Evolutionary conservation across 2,888 invertebrate genomes (phyloP).

Genomic region (Zaprionus obscuricornis): DNA sequence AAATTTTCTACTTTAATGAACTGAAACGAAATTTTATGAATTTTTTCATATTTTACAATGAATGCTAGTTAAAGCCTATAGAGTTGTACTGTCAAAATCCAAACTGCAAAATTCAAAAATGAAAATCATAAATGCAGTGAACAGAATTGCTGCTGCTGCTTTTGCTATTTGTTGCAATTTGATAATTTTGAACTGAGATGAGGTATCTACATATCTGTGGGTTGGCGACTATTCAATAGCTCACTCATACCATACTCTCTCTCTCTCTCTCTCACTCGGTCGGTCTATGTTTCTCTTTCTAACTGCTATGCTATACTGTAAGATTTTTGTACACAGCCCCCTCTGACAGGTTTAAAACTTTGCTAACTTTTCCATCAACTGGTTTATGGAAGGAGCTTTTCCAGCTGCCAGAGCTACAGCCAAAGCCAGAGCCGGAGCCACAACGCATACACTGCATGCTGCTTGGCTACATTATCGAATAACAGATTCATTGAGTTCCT

Average conservation of each 20-base stretch:
- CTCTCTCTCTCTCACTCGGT: not conserved
- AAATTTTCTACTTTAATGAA: too few relatives aligned
- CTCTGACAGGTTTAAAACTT: slow-evolving; percentile 66
- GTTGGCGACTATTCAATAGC: slow-evolving; percentile 35
- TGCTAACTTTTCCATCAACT: slow-evolving; percentile 56
- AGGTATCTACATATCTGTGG: too few relatives aligned
- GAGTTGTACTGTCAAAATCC: too few relatives aligned
- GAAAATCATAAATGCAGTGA: too few relatives aligned
- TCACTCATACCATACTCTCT: not conserved
- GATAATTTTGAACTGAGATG: too few relatives aligned
- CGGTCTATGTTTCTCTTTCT: too few relatives aligned
- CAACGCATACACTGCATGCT: slow-evolving; percentile 1
- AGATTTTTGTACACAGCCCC: slow-evolving; percentile 33
- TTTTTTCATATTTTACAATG: too few relatives aligned
- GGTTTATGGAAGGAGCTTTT: slow-evolving; percentile 19
- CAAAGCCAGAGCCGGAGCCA: too few relatives aligned
- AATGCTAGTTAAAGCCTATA: too few relatives aligned
- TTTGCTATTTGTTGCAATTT: slow-evolving; percentile 43
- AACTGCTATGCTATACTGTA: too few relatives aligned
- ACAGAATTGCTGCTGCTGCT: slow-evolving; percentile 15
- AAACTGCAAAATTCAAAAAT: too few relatives aligned
- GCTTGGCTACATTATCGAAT: slow-evolving; percentile 70
- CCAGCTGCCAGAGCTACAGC: slow-evolving; percentile 9
- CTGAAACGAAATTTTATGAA: too few relatives aligned
- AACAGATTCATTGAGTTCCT: slow-evolving; percentile 74